phyloP scores from a whole-genome alignment of 2,888 invertebrate species.

The Choreutis nemorana region DNA sequence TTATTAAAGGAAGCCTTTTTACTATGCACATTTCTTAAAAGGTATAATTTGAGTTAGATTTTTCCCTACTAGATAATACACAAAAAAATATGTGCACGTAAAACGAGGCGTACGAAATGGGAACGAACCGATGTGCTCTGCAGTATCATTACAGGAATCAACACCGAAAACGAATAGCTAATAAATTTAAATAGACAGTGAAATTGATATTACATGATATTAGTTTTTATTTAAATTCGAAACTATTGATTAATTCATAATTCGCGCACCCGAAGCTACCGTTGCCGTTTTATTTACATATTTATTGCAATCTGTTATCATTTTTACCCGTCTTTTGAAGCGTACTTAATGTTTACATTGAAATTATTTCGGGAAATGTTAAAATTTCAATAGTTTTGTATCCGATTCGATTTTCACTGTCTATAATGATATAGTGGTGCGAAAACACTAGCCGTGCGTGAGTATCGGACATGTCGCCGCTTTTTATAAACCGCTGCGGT shows the following conservation, averaged over 20 bases:
- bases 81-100: too few species aligned
- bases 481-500: constrained; percentile 1
- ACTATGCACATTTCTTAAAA: too few species aligned
- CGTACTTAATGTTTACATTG: too few species aligned
- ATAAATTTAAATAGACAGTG: constrained; percentile 66
- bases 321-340: constrained; percentile 37
- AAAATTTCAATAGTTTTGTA: constrained; percentile 11
- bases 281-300: constrained; percentile 52
- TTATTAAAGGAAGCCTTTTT: too few species aligned
- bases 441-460: constrained; percentile 11
- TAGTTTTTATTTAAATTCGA: constrained; percentile 52
- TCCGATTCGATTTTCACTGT: constrained; percentile 47
- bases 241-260: constrained; percentile 48
- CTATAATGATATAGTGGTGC: constrained; percentile 36
- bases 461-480: background rate
- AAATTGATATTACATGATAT: constrained; percentile 63
- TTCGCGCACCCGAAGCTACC: constrained; percentile 46
- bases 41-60: too few species aligned
- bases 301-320: constrained; percentile 58
- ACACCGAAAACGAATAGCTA: constrained; percentile 62
- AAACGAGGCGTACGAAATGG: constrained; percentile 40
- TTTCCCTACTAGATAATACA: too few species aligned
- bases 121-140: constrained; percentile 36
- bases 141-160: constrained; percentile 53
- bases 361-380: background rate